Evolutionary conservation across 2,888 invertebrate genomes (phyloP), one percentile per base, ranked within the genome.

Genomic region (Serrognathus titanus): DNA sequence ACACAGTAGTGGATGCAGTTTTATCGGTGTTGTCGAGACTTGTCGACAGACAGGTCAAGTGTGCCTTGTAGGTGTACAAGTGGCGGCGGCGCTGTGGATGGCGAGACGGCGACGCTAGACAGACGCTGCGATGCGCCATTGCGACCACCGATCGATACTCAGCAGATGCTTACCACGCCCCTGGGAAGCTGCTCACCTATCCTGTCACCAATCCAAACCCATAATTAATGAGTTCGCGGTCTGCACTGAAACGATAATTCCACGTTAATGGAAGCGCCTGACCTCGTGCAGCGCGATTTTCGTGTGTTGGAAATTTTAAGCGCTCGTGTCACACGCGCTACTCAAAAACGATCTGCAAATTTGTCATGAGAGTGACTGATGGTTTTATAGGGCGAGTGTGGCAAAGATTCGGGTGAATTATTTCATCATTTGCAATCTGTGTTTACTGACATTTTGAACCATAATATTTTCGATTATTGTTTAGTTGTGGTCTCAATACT

Each of bases 191-290:
- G 58, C 49, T 67, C 67, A 67, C 66, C 68, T 67, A 67, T 65
- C 65, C 66, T 68, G 68, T 68, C 67, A 68, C 67, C 68, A 67
- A 65, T 66, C 64, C 59, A 61, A 59, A 57, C 61, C 61, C 60
- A 58, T 75, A 75, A 76, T 76, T 75, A 76, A 76, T 75, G 75
- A 69, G 70, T 67, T 69, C 70, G 76, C 71, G 77, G 76, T 75
- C 73, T 67, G 71, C 75, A 76, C 74, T 78, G 78, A 78, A 77
- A 78, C 76, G 77, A 76, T 77, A 77, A 78, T 77, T 75, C 78
- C 77, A 79, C 77, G 73, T 77, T 83, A 82, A 83, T 81, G 77
- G 79, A 74, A 70, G 73, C 71, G 73, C 72, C 75, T 77, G 76
- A 75, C 76, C 75, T 72, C 80, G 79, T 78, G 76, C 71, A 31